Percentiles rank a stretch among this genome's conserved stretches.
These are phyloP conservation scores for Crax fasciolata DNA, from an alignment of 2,797 vertebrate species.

Conservation along the genomic window DNA sequence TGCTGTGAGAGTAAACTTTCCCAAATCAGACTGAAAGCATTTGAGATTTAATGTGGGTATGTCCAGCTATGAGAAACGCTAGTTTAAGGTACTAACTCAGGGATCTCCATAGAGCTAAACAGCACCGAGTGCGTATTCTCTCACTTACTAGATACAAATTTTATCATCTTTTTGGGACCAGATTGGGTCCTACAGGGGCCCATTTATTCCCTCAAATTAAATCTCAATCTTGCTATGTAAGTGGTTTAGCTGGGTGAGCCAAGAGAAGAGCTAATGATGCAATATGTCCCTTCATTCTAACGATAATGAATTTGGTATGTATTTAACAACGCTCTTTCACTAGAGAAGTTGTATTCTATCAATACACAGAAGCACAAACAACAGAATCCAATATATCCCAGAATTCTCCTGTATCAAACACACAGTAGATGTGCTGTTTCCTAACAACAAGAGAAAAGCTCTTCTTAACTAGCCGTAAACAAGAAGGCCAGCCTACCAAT, in stretches of 20 bases:
- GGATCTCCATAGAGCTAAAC: background rate
- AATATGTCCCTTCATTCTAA: background rate
- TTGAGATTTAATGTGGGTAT: background rate
- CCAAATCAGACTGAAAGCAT: background rate
- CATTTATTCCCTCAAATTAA: background rate
- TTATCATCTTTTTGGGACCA: background rate
- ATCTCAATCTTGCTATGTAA: background rate
- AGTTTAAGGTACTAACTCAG: background rate
- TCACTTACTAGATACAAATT: background rate
- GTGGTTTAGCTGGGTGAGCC: background rate
- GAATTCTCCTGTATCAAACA: conserved; percentile 8
- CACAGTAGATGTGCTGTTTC: background rate
- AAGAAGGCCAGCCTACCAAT: conserved; percentile 43
- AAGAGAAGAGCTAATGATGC: background rate
- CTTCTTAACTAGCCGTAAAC: conserved; percentile 12
- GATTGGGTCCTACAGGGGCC: background rate
- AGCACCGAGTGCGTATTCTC: background rate
- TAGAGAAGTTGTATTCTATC: conserved; percentile 16
- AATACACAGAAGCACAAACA: conserved; percentile 16
- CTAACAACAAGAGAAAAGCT: background rate
- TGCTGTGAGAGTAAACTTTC: background rate
- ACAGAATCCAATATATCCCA: background rate
- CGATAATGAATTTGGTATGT: background rate
- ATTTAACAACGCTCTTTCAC: background rate
- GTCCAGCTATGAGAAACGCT: background rate